Evolutionary conservation across 2,113 vertebrate species (phyloP).

Genomic region (Tragulus kanchil): DNA sequence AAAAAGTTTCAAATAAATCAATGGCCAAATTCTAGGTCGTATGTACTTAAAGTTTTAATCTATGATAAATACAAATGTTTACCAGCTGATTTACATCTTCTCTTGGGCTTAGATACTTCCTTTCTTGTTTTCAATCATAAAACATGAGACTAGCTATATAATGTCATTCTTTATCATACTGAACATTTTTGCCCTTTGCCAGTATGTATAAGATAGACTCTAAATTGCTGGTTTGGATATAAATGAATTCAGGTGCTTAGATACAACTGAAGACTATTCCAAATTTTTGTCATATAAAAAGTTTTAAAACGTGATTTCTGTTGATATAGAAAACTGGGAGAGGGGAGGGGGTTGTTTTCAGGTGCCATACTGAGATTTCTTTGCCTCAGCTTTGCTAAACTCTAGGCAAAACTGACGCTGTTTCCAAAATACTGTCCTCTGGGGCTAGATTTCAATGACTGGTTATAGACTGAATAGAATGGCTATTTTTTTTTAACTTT

Average conservation of each 20-base stretch:
- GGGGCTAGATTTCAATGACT: neutral
- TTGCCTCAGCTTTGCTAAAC: neutral
- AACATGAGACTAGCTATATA: neutral
- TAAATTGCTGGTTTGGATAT: neutral
- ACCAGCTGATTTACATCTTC: slow-evolving; percentile 4
- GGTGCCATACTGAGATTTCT: neutral
- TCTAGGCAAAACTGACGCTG: slow-evolving; percentile 13
- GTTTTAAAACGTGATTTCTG: neutral
- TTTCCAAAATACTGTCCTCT: neutral
- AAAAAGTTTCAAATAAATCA: neutral
- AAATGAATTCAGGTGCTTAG: neutral
- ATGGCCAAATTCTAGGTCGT: neutral
- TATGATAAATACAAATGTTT: slow-evolving; percentile 31
- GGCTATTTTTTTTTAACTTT: too few relatives aligned
- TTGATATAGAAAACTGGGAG: neutral
- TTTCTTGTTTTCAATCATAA: slow-evolving; percentile 46
- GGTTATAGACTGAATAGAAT: neutral
- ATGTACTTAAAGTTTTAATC: slow-evolving; percentile 50
- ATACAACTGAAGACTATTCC: neutral
- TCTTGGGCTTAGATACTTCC: slow-evolving; percentile 22
- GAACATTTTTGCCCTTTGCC: slow-evolving; percentile 3
- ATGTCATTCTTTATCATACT: slow-evolving; percentile 32
- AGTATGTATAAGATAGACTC: neutral
- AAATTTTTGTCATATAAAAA: slow-evolving; percentile 45
- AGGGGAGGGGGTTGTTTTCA: neutral